A percentile compares a stretch with the other conserved stretches of the same genome.
phyloP scores from a whole-genome alignment of 2,888 invertebrate species.

The Hyalella azteca region DNA sequence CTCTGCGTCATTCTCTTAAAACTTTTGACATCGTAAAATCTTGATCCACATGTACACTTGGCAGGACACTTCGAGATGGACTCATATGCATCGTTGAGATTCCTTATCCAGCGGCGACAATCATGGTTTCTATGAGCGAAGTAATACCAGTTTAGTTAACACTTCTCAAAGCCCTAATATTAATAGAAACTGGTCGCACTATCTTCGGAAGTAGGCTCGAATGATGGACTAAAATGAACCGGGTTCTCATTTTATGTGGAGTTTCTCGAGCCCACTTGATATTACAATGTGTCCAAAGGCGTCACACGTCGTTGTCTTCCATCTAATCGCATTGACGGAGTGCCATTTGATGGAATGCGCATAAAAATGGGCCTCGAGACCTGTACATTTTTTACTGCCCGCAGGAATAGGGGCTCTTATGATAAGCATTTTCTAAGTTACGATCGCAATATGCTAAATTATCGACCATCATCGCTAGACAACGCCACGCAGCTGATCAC shows the following conservation, averaged over 20 bases:
- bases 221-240: constrained; percentile 25
- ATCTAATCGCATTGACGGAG: constrained; percentile 35
- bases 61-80: neutral
- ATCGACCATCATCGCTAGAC: constrained; percentile 4
- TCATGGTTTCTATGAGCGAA: neutral
- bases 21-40: constrained; percentile 18
- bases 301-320: neutral
- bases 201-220: constrained; percentile 15
- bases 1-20: neutral
- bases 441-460: constrained; percentile 30
- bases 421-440: constrained; percentile 12
- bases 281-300: neutral
- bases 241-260: constrained; percentile 10
- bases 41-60: neutral
- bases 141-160: neutral
- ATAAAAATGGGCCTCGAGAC: neutral
- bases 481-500: neutral
- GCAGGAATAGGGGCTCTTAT: constrained; percentile 12
- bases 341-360: constrained; percentile 31
- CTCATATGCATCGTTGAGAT: constrained; percentile 18
- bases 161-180: neutral
- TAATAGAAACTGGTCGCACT: constrained; percentile 3
- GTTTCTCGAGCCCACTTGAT: constrained; percentile 3
- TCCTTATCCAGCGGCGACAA: neutral
- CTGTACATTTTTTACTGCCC: constrained; percentile 13